phyloP scores from a whole-genome alignment of 2,797 vertebrate species.

The Muscicapa comitata region DNA sequence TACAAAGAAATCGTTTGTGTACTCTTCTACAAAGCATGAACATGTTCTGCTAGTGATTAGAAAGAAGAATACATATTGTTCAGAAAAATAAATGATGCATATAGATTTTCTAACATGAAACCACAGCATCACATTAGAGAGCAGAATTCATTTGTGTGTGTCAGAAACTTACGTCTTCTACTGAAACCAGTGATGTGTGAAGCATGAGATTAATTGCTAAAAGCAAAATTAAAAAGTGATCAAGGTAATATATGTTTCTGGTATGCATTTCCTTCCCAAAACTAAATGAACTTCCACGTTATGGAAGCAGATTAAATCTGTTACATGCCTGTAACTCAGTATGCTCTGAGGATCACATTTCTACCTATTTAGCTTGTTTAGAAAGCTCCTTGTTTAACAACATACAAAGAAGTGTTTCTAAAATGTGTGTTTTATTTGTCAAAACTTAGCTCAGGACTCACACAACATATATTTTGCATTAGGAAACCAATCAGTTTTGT shows the following conservation, averaged over 20 bases:
- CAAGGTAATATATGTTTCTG: not conserved
- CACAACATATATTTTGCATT: slow-evolving; percentile 35
- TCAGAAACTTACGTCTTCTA: not conserved
- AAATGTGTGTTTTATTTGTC: slow-evolving; percentile 17
- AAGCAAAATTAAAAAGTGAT: not conserved
- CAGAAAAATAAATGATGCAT: not conserved
- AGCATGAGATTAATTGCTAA: not conserved
- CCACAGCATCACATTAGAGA: not conserved
- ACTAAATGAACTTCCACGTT: not conserved
- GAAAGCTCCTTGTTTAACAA: slow-evolving; percentile 5
- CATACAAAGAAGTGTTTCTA: slow-evolving; percentile 14
- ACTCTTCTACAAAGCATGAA: not conserved
- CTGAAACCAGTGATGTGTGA: not conserved
- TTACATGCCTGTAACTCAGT: not conserved
- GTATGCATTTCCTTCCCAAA: not conserved
- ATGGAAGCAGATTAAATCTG: not conserved
- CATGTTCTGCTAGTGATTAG: slow-evolving; percentile 22
- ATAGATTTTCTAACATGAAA: not conserved
- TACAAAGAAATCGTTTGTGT: not conserved
- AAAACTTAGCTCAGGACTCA: not conserved
- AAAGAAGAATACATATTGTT: slow-evolving; percentile 17
- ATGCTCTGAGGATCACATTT: not conserved
- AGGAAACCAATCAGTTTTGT: slow-evolving; percentile 18
- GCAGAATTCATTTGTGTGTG: not conserved
- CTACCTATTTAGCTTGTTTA: not conserved